Evolutionary conservation across 2,113 vertebrate genomes (phyloP).

Genomic region (Rhinogobius similis): DNA sequence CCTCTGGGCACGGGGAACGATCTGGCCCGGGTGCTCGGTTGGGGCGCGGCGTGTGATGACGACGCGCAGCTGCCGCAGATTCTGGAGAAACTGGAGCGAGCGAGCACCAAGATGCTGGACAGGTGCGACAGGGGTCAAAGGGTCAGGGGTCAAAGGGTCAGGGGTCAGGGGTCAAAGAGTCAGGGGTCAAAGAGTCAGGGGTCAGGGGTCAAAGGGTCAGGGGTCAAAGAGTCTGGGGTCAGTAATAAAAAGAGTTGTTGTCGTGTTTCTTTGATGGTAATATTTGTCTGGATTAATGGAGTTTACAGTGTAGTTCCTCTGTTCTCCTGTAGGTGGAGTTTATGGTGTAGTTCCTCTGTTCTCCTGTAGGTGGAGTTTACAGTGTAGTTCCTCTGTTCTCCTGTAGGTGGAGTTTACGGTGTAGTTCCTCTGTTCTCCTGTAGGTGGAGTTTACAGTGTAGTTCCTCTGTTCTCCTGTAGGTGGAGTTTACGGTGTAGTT

Average conservation of each 20-base stretch:
- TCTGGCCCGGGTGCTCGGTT: conserved; percentile 92
- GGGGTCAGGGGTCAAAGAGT: not conserved
- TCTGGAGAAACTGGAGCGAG: conserved; percentile 95
- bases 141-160: not conserved
- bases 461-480: conserved; percentile 68
- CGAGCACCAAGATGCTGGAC: conserved; percentile 98
- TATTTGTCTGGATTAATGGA: too few species aligned
- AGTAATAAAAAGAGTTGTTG: too few species aligned
- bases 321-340: conserved; percentile 89
- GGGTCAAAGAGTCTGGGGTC: not conserved
- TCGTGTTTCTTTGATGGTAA: too few species aligned
- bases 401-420: conserved; percentile 98
- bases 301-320: not conserved
- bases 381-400: too few species aligned
- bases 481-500: conserved; percentile 99
- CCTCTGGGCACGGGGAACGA: conserved; percentile 96
- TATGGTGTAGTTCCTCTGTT: conserved; percentile 88
- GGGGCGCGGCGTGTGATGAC: conserved; percentile 96
- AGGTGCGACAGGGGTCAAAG: conserved; percentile 71
- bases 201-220: not conserved
- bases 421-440: conserved; percentile 66
- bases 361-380: conserved; percentile 90
- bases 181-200: not conserved
- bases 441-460: too few species aligned
- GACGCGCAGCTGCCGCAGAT: conserved; percentile 95